Evolutionary conservation across 2,113 vertebrate genomes (phyloP).

Genomic region (Anthoscopus minutus): DNA sequence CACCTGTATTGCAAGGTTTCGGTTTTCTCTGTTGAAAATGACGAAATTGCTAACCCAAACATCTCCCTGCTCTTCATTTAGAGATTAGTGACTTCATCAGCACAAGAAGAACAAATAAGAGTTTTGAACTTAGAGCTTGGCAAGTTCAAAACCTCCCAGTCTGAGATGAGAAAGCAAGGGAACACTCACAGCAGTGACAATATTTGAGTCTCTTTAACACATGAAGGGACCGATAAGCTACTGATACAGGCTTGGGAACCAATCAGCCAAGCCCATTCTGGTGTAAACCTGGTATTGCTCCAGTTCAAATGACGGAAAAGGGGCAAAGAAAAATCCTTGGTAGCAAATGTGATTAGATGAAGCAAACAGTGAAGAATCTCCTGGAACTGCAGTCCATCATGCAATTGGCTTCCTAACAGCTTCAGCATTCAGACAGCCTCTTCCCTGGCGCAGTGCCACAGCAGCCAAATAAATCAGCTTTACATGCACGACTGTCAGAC

Average conservation of each 20-base stretch:
- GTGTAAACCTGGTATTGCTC: not conserved
- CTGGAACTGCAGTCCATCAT: conserved; percentile 24
- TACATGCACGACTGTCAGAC: not conserved
- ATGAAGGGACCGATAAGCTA: not conserved
- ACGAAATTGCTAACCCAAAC: conserved; percentile 11
- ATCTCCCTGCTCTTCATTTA: conserved; percentile 37
- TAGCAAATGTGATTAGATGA: conserved; percentile 37
- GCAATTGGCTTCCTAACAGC: conserved; percentile 37
- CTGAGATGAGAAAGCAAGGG: not conserved
- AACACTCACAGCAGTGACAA: not conserved
- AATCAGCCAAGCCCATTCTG: not conserved
- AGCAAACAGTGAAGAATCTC: not conserved
- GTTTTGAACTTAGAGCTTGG: not conserved
- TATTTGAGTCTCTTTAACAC: not conserved
- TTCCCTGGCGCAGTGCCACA: not conserved
- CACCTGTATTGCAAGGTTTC: not conserved
- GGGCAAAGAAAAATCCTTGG: not conserved
- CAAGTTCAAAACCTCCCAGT: not conserved
- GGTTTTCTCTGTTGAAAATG: not conserved
- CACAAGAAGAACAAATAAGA: not conserved
- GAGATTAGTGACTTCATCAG: conserved; percentile 41
- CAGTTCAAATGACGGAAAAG: not conserved
- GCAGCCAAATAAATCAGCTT: not conserved
- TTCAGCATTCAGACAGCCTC: not conserved
- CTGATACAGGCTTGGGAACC: not conserved